Conservation (phyloP, 2,797 vertebrate species). For the Borostomias antarcticus region DNA sequence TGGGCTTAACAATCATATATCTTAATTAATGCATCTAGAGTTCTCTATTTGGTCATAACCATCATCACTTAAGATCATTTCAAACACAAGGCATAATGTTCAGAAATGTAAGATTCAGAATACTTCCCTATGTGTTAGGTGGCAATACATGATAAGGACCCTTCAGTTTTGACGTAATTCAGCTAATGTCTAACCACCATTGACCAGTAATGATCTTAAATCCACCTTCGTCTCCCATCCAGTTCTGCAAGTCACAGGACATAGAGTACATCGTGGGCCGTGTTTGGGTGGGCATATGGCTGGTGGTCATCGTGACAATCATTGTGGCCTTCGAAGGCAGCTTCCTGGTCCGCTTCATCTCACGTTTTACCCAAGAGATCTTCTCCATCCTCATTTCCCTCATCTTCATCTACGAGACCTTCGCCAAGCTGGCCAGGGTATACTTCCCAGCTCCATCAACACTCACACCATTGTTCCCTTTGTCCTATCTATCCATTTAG, state of each 20-base stretch:
- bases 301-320: constrained; percentile 87
- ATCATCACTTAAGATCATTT: too few relatives aligned
- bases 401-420: constrained; percentile 98
- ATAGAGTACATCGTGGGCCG: constrained; percentile 92
- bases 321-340: constrained; percentile 93
- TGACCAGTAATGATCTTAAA: neutral
- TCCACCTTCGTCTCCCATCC: constrained; percentile 28
- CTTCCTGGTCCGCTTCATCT: constrained; percentile 94
- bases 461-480: too few relatives aligned
- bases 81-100: too few relatives aligned
- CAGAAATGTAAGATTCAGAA: neutral
- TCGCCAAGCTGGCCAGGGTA: constrained; percentile 89
- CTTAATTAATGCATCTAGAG: too few relatives aligned
- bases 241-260: constrained; percentile 83
- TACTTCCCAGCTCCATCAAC: too few relatives aligned
- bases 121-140: neutral
- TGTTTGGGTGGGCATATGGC: constrained; percentile 95
- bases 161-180: neutral
- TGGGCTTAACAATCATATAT: too few relatives aligned
- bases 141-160: neutral
- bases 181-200: neutral
- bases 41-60: too few relatives aligned
- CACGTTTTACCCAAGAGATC: constrained; percentile 97
- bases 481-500: neutral
- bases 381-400: constrained; percentile 99